These are phyloP conservation scores for Marmota flaviventris DNA, from an alignment of 2,113 vertebrate genomes.

Conservation along the genomic window DNA sequence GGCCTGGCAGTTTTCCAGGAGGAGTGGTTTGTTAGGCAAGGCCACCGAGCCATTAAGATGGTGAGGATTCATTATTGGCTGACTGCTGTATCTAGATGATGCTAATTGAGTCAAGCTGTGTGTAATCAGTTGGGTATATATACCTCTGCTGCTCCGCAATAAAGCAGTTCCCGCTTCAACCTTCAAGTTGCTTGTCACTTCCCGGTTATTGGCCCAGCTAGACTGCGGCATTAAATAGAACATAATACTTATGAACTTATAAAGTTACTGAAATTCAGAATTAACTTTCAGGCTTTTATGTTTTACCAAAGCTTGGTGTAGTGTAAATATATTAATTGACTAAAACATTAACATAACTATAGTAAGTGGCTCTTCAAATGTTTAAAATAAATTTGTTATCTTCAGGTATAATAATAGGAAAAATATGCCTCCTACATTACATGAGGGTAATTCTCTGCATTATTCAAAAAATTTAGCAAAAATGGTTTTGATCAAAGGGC, in stretches of 20 bases:
- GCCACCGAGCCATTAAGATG: no score
- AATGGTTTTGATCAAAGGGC: not conserved
- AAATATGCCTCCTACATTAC: not conserved
- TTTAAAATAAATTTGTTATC: not conserved
- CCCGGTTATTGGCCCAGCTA: no score
- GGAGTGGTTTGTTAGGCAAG: no score
- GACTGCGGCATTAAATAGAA: not conserved
- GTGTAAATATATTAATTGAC: not conserved
- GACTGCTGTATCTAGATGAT: no score
- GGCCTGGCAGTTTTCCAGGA: no score
- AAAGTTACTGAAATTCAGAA: slow-evolving; percentile 5
- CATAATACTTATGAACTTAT: not conserved
- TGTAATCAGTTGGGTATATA: no score
- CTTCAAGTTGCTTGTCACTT: no score
- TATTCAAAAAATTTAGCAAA: not conserved
- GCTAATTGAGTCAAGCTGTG: no score
- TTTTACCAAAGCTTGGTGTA: not conserved
- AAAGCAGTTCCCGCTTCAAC: no score
- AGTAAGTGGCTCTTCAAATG: not conserved
- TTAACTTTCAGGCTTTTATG: not conserved
- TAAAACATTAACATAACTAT: not conserved
- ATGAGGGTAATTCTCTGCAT: not conserved
- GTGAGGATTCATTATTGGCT: no score
- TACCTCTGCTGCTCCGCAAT: no score
- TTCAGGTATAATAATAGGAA: not conserved